These are phyloP conservation scores for Xiphophorus birchmanni DNA, from an alignment of 2,797 vertebrate genomes.

Conservation along the genomic window DNA sequence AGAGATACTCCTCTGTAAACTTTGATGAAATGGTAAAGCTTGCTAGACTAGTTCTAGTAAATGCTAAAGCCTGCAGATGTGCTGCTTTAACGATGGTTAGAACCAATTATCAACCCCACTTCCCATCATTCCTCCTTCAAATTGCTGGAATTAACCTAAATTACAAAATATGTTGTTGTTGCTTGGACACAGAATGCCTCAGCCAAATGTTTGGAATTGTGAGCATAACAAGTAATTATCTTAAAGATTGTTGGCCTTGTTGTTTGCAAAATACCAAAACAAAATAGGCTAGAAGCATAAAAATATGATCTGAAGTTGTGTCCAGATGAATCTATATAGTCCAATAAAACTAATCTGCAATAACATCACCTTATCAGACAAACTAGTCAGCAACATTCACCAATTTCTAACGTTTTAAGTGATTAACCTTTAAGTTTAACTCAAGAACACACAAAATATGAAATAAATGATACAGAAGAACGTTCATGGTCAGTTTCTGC, in stretches of 20 bases:
- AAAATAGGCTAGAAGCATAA: neutral
- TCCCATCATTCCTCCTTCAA: neutral
- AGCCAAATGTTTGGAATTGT: neutral
- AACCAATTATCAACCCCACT: neutral
- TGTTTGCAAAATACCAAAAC: neutral
- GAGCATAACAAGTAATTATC: neutral
- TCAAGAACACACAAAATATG: constrained; percentile 1
- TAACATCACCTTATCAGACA: neutral
- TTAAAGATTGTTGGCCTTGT: neutral
- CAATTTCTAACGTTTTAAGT: neutral
- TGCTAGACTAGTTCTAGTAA: neutral
- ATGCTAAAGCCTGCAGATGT: neutral
- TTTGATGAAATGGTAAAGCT: neutral
- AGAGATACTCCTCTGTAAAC: neutral
- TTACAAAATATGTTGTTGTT: neutral
- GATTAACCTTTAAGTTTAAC: neutral
- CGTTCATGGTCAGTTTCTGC: constrained; percentile 24
- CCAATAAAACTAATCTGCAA: neutral
- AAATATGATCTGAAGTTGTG: neutral
- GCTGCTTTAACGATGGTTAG: neutral
- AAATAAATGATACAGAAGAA: constrained; percentile 30
- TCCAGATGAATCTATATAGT: neutral
- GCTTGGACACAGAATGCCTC: neutral
- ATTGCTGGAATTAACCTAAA: neutral
- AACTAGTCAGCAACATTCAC: neutral